Base-by-base conservation (phyloP, 2,888 invertebrate species). In the Temnothorax ravouxi region DNA sequence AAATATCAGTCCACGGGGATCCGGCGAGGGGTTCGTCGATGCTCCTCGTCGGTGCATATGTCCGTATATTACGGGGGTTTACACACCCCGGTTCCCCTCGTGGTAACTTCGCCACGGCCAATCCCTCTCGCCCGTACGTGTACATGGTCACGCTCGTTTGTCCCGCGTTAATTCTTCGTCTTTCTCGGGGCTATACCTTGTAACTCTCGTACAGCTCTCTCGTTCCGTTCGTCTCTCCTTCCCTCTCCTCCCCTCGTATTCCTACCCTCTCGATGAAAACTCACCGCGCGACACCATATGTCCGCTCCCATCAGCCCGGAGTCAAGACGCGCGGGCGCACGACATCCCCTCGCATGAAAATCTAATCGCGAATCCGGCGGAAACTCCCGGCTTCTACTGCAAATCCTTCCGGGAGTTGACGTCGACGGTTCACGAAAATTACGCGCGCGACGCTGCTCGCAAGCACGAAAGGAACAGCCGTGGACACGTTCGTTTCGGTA, bases 1-100 rank as follows among this genome's bases (percentile, higher is more conserved):
- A 94, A 94, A 94, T 93, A 94, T 94, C 94, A 92, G 94, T 92
- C 94, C 94, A 83, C 90, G 90, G 94, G 94, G 94, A 94, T 86
- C 88, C 59, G 83, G 87, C 75, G 85, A 88, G 91, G 89, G 89
- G 90, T 85, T 44, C 77, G 86, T 86, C 85, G 74, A 86, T 87
- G 88, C 75, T 84, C 87, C 75, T 84, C 87, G 89, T 74, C 84
- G 91, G 89, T 93, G 93, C 94, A 94, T 94, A 94, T 93, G 93
- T 92, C 93, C 91, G 90, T 92, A 93, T 91, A 94, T 94, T 93
- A 93, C 75, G 84, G 89, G 89, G 89, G 89, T 91, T 90, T 91
- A 89, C 91, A 91, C 88, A 87, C 67, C 52, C 83, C 69, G 84
- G n/a, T 79, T 86, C 86, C 84, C 88, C 77, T 75, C 86, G 87